Percentiles rank a stretch among this genome's conserved stretches.
These are phyloP conservation scores for Oxytorus armatus DNA, from an alignment of 2,888 invertebrate species.

Conservation along the genomic window DNA sequence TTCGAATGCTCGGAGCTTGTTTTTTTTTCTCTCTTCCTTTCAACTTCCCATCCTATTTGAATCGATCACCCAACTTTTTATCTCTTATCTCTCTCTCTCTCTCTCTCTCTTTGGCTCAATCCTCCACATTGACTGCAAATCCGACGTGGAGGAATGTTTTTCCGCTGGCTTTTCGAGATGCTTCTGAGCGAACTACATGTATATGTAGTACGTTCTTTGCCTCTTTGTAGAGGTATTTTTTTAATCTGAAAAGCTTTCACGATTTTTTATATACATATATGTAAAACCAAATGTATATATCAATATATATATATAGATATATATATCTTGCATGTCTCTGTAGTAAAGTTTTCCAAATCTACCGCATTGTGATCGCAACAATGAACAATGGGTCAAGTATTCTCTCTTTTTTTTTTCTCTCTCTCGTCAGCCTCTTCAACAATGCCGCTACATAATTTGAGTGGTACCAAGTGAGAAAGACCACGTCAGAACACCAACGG, in stretches of 20 bases:
- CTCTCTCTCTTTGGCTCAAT: conserved; percentile 28
- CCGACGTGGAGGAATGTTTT: neutral
- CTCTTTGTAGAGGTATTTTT: no score
- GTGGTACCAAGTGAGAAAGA: conserved; percentile 55
- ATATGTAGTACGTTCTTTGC: neutral
- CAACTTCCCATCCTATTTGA: conserved; percentile 45
- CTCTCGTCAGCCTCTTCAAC: conserved; percentile 60
- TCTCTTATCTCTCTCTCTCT: conserved; percentile 12
- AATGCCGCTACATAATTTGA: conserved; percentile 76
- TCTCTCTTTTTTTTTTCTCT: conserved; percentile 53
- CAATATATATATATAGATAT: neutral
- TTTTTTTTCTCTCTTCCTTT: conserved; percentile 32
- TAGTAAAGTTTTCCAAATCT: conserved; percentile 8
- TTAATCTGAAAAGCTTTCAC: no score
- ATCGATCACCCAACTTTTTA: conserved; percentile 54
- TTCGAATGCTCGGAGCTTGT: conserved; percentile 16
- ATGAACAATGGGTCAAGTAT: conserved; percentile 76
- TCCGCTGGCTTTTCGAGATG: neutral
- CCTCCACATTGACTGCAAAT: conserved; percentile 50
- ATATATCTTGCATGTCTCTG: neutral
- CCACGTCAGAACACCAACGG: conserved; percentile 57
- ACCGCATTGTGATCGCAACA: conserved; percentile 64
- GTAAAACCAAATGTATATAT: neutral
- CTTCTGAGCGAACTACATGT: neutral
- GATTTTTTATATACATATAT: neutral